Percentiles rank a stretch among this genome's conserved stretches.
Evolutionary conservation across 2,888 invertebrate genomes (phyloP).

Genomic region (Serripes groenlandicus): DNA sequence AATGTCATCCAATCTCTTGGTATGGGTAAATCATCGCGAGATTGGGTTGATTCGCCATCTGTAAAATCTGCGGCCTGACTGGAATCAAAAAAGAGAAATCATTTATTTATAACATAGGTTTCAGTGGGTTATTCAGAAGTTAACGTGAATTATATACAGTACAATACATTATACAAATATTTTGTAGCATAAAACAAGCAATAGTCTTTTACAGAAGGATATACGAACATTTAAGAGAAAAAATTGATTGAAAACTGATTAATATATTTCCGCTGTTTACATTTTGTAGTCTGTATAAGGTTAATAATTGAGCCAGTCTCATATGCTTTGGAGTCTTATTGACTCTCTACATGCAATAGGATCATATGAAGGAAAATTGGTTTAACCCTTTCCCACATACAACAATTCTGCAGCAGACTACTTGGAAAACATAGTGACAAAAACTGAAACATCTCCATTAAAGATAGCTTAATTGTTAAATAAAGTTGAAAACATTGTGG

Average conservation of each 20-base stretch:
- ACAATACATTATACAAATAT: too few species aligned
- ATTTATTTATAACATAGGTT: not conserved
- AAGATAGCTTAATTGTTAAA: not conserved
- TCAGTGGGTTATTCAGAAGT: too few species aligned
- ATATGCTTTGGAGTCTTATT: too few species aligned
- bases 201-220: too few species aligned
- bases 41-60: not conserved
- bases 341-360: too few species aligned
- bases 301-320: too few species aligned
- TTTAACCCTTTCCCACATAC: not conserved
- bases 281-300: too few species aligned
- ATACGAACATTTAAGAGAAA: too few species aligned
- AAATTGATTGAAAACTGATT: too few species aligned
- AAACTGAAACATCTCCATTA: not conserved
- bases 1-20: slow-evolving; percentile 92
- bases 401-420: not conserved
- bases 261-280: too few species aligned
- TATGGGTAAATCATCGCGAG: slow-evolving; percentile 3
- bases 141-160: too few species aligned
- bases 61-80: not conserved
- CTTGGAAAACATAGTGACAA: not conserved
- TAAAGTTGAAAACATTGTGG: not conserved
- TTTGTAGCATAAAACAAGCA: too few species aligned
- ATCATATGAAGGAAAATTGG: not conserved
- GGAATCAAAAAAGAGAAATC: not conserved